Conservation (phyloP, 2,113 vertebrate genomes). For the Strigops habroptila region DNA sequence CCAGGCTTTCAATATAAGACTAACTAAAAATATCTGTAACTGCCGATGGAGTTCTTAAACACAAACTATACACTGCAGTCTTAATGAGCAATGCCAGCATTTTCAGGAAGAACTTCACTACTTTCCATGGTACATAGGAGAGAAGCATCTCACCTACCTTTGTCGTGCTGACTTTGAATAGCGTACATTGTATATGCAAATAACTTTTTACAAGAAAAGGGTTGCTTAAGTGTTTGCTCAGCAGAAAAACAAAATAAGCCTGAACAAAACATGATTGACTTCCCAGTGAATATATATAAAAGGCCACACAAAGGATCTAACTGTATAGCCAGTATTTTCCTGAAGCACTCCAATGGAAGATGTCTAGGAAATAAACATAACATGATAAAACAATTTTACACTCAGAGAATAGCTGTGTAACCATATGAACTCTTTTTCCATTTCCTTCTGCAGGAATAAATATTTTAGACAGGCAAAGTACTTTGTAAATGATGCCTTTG, state of each 20-base stretch:
- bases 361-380: constrained; percentile 71
- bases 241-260: constrained; percentile 39
- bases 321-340: constrained; percentile 64
- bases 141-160: background rate
- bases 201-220: background rate
- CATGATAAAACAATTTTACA: constrained; percentile 49
- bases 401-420: background rate
- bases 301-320: constrained; percentile 36
- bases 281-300: constrained; percentile 28
- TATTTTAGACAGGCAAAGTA: constrained; percentile 53
- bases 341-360: constrained; percentile 77
- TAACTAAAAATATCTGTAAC: background rate
- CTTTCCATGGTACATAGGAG: background rate
- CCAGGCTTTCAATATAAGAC: background rate
- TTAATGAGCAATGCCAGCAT: background rate
- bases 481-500: constrained; percentile 48
- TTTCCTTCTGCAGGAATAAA: constrained; percentile 30
- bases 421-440: constrained; percentile 50
- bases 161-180: background rate
- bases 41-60: background rate
- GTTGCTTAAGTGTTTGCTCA: constrained; percentile 29
- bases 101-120: background rate
- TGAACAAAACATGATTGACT: constrained; percentile 38
- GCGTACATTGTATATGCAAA: background rate
- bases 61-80: background rate